Evolutionary conservation across 2,113 vertebrate species (phyloP).

Genomic region (Anhinga rufa): DNA sequence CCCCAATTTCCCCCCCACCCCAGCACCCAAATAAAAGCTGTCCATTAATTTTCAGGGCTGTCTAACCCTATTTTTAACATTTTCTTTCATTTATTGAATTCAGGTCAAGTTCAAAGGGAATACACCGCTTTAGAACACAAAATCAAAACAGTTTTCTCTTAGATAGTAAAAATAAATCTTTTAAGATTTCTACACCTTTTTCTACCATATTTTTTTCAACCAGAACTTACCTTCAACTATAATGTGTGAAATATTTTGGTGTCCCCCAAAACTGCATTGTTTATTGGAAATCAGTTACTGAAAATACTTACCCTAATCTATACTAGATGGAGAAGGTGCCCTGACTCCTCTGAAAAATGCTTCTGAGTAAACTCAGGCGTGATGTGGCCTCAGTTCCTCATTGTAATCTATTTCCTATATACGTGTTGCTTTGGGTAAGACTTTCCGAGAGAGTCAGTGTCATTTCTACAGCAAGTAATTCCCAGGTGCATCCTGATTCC

Average conservation of each 20-base stretch:
- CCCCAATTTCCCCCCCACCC: too few relatives aligned
- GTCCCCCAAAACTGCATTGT: not conserved
- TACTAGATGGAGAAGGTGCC: not conserved
- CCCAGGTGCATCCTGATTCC: not conserved
- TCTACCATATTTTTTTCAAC: not conserved
- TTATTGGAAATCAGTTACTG: not conserved
- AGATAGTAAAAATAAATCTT: not conserved
- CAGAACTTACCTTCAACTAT: not conserved
- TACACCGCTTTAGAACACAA: not conserved
- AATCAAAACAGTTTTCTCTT: not conserved
- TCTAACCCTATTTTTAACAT: not conserved
- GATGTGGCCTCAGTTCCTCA: not conserved
- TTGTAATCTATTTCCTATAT: not conserved
- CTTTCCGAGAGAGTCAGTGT: not conserved
- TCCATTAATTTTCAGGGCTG: not conserved
- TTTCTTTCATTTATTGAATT: not conserved
- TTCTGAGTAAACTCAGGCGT: not conserved
- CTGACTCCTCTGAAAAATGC: not conserved
- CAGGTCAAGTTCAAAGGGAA: constrained; percentile 34
- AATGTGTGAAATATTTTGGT: not conserved
- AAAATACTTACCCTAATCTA: not conserved
- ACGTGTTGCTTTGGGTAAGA: not conserved
- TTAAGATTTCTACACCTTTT: not conserved
- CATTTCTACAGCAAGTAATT: not conserved
- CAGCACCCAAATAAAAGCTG: not conserved